A percentile compares a stretch with the other conserved stretches of the same genome.
Evolutionary conservation across 2,797 vertebrate species (phyloP).

Genomic region (Phataginus tetradactyla): DNA sequence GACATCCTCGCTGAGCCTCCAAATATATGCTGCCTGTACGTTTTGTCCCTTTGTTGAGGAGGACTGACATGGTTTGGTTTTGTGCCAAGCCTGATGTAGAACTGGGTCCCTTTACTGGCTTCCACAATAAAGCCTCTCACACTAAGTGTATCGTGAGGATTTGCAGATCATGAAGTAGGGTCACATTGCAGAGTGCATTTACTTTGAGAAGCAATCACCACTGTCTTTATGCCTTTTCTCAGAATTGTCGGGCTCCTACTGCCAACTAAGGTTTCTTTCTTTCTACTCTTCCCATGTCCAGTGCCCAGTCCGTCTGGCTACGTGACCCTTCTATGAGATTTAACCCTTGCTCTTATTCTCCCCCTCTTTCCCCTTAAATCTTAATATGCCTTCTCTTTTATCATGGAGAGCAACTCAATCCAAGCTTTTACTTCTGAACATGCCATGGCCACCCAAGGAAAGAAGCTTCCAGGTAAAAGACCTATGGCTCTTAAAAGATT

Average conservation of each 20-base stretch:
- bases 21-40: slow-evolving; percentile 1
- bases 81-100: background rate
- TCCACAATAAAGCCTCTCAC: background rate
- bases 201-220: background rate
- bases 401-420: background rate
- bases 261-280: background rate
- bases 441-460: background rate
- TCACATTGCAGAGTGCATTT: background rate
- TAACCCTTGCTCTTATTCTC: background rate
- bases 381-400: slow-evolving; percentile 1
- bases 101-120: slow-evolving; percentile 9
- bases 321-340: slow-evolving; percentile 7
- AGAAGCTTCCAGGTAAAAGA: background rate
- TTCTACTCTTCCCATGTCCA: background rate
- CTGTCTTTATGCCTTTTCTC: background rate
- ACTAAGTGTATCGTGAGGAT: background rate
- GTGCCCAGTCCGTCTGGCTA: background rate
- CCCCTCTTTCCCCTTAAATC: background rate
- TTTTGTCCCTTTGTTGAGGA: slow-evolving; percentile 37
- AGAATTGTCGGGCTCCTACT: background rate
- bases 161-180: background rate
- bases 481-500: background rate
- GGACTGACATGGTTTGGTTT: slow-evolving; percentile 31
- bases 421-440: background rate
- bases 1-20: slow-evolving; percentile 34